Evolutionary conservation across 1,140 invertebrate species (phyloP).

Genomic region (Globodera ellingtonae): DNA sequence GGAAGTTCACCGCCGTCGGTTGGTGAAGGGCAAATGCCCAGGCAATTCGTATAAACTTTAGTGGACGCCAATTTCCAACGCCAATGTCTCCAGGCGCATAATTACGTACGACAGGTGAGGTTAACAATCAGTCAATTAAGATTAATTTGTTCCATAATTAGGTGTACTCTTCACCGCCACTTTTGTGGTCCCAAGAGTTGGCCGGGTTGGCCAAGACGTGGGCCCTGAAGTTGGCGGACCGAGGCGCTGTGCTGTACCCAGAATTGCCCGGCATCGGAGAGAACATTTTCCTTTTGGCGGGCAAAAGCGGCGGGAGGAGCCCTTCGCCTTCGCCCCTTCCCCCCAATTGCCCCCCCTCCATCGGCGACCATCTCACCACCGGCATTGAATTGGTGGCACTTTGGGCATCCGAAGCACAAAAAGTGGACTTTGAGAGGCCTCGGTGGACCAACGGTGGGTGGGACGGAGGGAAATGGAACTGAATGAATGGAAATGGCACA

Average conservation of each 20-base stretch:
- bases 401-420: constrained; percentile 60
- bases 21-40: constrained; percentile 14
- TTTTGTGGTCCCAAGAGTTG: constrained; percentile 57
- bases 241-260: constrained; percentile 62
- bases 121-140: not conserved
- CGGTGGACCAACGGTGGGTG: constrained; percentile 61
- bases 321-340: not conserved
- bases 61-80: constrained; percentile 64
- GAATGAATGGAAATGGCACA: constrained; percentile 32
- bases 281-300: constrained; percentile 54
- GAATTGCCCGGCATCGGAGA: constrained; percentile 64
- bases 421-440: constrained; percentile 59
- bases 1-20: constrained; percentile 64
- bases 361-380: constrained; percentile 60
- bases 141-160: constrained; percentile 13
- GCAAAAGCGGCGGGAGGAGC: constrained; percentile 15
- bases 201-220: constrained; percentile 64
- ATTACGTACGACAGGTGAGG: constrained; percentile 47
- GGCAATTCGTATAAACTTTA: constrained; percentile 18
- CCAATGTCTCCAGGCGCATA: constrained; percentile 64
- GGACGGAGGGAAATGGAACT: not conserved
- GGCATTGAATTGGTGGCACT: constrained; percentile 59
- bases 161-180: constrained; percentile 25
- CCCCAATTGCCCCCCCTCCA: not conserved
- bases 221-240: constrained; percentile 62